A percentile compares a stretch with the other conserved stretches of the same genome.
Conservation (phyloP, 2,888 invertebrate species). For the Agonopterix subpropinquella region DNA sequence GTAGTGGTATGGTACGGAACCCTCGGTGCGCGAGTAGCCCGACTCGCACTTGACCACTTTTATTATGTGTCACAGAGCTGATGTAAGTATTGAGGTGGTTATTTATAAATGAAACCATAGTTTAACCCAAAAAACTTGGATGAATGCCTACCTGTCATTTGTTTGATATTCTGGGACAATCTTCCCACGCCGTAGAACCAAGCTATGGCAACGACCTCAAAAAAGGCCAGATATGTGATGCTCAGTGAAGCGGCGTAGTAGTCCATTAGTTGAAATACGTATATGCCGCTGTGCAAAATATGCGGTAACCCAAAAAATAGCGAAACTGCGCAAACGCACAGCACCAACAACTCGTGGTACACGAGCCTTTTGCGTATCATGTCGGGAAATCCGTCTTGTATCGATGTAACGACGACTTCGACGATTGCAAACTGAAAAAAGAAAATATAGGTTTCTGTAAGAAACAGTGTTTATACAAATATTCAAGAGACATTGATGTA, state of each 20-base stretch:
- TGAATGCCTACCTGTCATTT: slow-evolving; percentile 85
- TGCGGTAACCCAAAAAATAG: slow-evolving; percentile 91
- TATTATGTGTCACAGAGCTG: too few species aligned
- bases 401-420: slow-evolving; percentile 94
- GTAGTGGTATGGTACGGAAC: too few species aligned
- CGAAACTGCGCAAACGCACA: slow-evolving; percentile 88
- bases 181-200: slow-evolving; percentile 94
- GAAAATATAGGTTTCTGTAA: neutral
- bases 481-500: neutral
- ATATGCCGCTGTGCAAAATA: slow-evolving; percentile 93
- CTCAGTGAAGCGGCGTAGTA: slow-evolving; percentile 95
- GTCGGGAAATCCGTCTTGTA: slow-evolving; percentile 93
- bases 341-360: slow-evolving; percentile 90
- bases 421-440: slow-evolving; percentile 91
- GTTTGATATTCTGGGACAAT: slow-evolving; percentile 88
- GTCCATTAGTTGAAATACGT: slow-evolving; percentile 93
- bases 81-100: too few species aligned
- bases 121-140: neutral
- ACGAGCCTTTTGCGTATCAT: slow-evolving; percentile 89
- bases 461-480: too few species aligned
- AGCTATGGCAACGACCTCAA: slow-evolving; percentile 92
- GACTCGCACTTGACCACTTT: too few species aligned
- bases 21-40: too few species aligned
- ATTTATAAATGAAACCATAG: too few species aligned
- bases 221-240: slow-evolving; percentile 94